Evolutionary conservation across 2,797 vertebrate species (phyloP).

Genomic region (Poecilia picta): DNA sequence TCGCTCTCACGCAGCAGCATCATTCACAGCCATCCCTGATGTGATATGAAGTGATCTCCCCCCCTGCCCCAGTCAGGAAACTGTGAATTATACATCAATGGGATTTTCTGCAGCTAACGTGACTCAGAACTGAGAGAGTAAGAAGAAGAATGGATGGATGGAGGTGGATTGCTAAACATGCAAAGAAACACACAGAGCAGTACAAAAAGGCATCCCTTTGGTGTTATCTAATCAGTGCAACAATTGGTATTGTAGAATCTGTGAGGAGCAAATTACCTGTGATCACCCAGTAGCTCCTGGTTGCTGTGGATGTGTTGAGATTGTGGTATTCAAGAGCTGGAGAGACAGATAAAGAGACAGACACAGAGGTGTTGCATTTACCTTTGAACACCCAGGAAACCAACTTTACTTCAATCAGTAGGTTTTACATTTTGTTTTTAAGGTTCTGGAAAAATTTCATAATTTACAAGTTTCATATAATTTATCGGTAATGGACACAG

Average conservation of each 20-base stretch:
- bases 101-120: conserved; percentile 50
- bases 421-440: not conserved
- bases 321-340: conserved; percentile 95
- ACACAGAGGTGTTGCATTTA: not conserved
- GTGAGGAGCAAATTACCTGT: conserved; percentile 86
- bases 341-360: conserved; percentile 27
- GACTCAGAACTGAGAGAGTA: conserved; percentile 3
- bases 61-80: conserved; percentile 62
- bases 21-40: conserved; percentile 61
- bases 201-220: conserved; percentile 28
- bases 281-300: conserved; percentile 94
- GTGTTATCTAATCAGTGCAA: conserved; percentile 52
- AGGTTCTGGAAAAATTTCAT: not conserved
- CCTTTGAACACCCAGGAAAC: not conserved
- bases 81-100: conserved; percentile 78
- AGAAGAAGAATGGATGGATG: not conserved
- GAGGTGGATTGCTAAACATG: not conserved
- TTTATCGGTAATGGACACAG: not conserved
- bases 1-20: conserved; percentile 34
- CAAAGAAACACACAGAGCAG: conserved; percentile 23
- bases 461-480: not conserved
- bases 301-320: conserved; percentile 91
- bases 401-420: not conserved
- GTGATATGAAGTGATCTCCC: conserved; percentile 68
- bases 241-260: conserved; percentile 79